Percentiles rank a stretch among this genome's conserved stretches.
These are phyloP conservation scores for Sesia apiformis DNA, from an alignment of 2,888 invertebrate genomes.

Conservation along the genomic window DNA sequence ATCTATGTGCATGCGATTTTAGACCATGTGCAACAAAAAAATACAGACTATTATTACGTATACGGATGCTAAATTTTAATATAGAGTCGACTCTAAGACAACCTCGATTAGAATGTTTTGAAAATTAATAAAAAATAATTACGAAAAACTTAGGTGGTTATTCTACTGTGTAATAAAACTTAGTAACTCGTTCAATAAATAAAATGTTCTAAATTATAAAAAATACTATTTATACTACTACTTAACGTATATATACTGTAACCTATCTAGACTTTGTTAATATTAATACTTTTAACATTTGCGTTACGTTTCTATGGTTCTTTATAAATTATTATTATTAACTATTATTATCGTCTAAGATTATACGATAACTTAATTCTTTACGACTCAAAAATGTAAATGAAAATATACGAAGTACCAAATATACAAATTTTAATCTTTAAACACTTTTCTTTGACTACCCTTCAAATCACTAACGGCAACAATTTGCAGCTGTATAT, in stretches of 20 bases:
- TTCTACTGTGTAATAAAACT: constrained; percentile 34
- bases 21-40: not conserved
- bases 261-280: constrained; percentile 62
- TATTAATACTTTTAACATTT: constrained; percentile 44
- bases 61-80: not conserved
- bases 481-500: no score
- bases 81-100: constrained; percentile 8
- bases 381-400: constrained; percentile 68
- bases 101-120: constrained; percentile 41
- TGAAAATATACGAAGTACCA: constrained; percentile 73
- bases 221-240: constrained; percentile 38
- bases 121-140: constrained; percentile 24
- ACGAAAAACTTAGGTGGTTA: constrained; percentile 43
- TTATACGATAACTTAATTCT: constrained; percentile 63
- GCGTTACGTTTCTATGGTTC: constrained; percentile 59
- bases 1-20: not conserved
- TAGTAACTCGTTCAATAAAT: constrained; percentile 66
- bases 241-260: constrained; percentile 19
- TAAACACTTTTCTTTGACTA: constrained; percentile 10
- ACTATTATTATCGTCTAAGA: constrained; percentile 49
- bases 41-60: not conserved
- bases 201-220: constrained; percentile 61
- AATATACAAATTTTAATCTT: constrained; percentile 75
- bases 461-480: no score
- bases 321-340: constrained; percentile 39